A percentile compares a stretch with the other conserved stretches of the same genome.
Evolutionary conservation across 2,797 vertebrate species (phyloP).

Genomic region (Gallinago solitaria): DNA sequence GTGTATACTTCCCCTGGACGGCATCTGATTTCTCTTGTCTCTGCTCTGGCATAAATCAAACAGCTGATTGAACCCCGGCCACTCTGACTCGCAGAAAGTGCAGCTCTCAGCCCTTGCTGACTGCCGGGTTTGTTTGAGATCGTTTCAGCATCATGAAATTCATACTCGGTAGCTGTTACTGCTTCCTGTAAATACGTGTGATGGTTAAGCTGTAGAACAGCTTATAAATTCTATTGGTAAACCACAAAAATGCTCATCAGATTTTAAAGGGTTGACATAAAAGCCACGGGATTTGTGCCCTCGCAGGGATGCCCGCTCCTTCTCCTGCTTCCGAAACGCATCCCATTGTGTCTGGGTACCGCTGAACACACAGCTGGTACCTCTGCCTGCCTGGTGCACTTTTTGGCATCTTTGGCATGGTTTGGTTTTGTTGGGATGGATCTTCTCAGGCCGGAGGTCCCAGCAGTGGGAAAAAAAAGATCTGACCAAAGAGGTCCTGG

Average conservation of each 20-base stretch:
- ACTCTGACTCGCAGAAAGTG: accelerated
- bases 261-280: neutral
- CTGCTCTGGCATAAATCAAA: neutral
- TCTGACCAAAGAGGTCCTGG: accelerated
- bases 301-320: accelerated
- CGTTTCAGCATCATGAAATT: neutral
- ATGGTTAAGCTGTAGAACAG: neutral
- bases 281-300: accelerated
- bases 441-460: neutral
- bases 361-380: accelerated
- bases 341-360: neutral
- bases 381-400: neutral
- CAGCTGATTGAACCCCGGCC: neutral
- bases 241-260: neutral
- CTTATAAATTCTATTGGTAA: neutral
- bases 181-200: neutral
- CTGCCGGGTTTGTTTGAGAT: neutral
- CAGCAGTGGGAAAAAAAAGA: accelerated
- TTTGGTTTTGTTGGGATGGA: neutral
- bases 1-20: neutral
- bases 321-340: accelerated
- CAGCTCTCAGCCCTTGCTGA: neutral
- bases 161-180: neutral
- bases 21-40: neutral
- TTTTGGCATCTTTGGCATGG: neutral